A percentile compares a stretch with the other conserved stretches of the same genome.
Conservation (phyloP, 2,113 vertebrate genomes). For the Callospermophilus lateralis region DNA sequence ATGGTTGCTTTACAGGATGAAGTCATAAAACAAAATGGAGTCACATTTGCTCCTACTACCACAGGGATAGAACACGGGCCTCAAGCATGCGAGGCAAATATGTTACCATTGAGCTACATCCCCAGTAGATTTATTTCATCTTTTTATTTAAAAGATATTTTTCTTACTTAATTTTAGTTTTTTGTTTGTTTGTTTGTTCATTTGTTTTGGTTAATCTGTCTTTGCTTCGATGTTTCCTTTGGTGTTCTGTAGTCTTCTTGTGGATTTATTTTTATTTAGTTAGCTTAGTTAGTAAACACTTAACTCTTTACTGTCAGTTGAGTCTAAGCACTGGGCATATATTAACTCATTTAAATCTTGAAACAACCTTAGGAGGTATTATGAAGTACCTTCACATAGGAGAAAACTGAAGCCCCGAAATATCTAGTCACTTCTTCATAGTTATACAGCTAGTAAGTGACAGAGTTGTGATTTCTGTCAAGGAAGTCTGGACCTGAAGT, state of each 20-base stretch:
- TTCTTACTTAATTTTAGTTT: not conserved
- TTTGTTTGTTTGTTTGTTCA: not conserved
- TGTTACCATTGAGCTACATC: too few species aligned
- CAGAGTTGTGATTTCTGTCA: not conserved
- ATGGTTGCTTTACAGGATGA: too few species aligned
- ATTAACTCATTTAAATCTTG: not conserved
- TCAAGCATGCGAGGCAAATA: too few species aligned
- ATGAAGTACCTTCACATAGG: not conserved
- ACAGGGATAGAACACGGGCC: too few species aligned
- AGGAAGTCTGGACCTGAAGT: not conserved
- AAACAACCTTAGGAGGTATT: not conserved
- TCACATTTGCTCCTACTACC: too few species aligned
- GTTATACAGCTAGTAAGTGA: not conserved
- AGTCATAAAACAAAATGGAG: too few species aligned
- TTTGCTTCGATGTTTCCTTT: not conserved
- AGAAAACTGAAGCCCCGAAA: not conserved
- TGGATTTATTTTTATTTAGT: not conserved
- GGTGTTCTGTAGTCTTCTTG: not conserved
- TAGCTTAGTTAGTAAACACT: conserved; percentile 36
- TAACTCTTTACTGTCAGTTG: not conserved
- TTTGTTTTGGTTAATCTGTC: not conserved
- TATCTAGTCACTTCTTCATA: not conserved
- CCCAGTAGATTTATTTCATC: not conserved
- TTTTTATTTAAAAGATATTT: conserved; percentile 19
- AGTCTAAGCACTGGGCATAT: not conserved